phyloP scores from a whole-genome alignment of 2,113 vertebrate genomes.

The Colinus virginianus region DNA sequence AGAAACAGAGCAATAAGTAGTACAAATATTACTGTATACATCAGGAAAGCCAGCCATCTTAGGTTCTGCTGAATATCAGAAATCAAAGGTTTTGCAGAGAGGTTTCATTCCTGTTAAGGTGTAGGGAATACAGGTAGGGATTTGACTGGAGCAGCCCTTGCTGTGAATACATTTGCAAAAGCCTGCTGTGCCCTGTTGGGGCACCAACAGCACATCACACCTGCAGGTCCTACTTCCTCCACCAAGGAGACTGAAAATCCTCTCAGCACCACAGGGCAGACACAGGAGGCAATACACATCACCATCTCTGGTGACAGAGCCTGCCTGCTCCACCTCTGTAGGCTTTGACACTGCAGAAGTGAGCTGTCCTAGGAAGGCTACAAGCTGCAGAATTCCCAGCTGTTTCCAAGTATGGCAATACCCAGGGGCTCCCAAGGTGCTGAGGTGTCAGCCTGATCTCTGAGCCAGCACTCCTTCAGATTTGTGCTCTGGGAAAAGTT shows the following conservation, averaged over 20 bases:
- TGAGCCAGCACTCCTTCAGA: neutral
- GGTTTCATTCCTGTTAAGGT: neutral
- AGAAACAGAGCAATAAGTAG: neutral
- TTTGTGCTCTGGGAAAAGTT: neutral
- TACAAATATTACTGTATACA: neutral
- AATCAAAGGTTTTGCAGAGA: neutral
- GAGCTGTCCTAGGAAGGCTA: neutral
- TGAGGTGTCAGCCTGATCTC: neutral
- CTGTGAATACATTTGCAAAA: neutral
- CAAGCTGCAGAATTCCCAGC: neutral
- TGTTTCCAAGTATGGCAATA: neutral
- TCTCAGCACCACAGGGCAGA: neutral
- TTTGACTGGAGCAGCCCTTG: neutral
- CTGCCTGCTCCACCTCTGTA: neutral
- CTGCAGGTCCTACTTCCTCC: neutral
- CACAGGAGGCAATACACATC: accelerated
- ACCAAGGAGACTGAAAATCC: neutral
- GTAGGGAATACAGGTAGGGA: neutral
- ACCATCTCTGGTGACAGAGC: neutral
- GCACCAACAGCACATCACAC: neutral
- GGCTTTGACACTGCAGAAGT: accelerated
- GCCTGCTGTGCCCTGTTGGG: neutral
- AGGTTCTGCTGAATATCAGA: neutral
- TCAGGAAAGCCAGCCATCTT: neutral
- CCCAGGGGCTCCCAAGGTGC: too few relatives aligned